A percentile compares a stretch with the other conserved stretches of the same genome.
phyloP scores from a whole-genome alignment of 2,113 vertebrate genomes.

The Chaetura pelagica region DNA sequence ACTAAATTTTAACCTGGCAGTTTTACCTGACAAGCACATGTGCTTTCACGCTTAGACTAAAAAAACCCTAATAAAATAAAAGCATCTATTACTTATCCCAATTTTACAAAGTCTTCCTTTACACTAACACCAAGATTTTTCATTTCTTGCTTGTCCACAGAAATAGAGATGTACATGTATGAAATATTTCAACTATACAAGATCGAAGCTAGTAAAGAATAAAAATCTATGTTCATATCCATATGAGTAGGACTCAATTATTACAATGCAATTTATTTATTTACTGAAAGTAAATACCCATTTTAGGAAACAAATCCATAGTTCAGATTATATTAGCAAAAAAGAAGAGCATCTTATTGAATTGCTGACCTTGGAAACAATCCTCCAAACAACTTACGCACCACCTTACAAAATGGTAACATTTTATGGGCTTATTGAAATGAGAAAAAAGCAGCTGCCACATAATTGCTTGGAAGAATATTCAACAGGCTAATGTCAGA shows the following conservation, averaged over 20 bases:
- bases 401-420: neutral
- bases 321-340: neutral
- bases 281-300: neutral
- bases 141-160: neutral
- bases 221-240: neutral
- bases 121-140: neutral
- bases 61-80: neutral
- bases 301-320: neutral
- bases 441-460: neutral
- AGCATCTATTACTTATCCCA: neutral
- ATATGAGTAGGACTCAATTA: neutral
- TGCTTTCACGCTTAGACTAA: neutral
- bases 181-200: neutral
- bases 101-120: neutral
- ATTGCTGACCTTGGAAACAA: neutral
- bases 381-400: neutral
- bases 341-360: neutral
- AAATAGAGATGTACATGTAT: neutral
- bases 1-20: neutral
- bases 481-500: neutral
- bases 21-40: neutral
- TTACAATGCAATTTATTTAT: neutral
- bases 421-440: neutral
- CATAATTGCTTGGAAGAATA: neutral
- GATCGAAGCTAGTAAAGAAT: neutral